Conservation (phyloP, 2,888 invertebrate genomes). For the Meteorus colon region DNA sequence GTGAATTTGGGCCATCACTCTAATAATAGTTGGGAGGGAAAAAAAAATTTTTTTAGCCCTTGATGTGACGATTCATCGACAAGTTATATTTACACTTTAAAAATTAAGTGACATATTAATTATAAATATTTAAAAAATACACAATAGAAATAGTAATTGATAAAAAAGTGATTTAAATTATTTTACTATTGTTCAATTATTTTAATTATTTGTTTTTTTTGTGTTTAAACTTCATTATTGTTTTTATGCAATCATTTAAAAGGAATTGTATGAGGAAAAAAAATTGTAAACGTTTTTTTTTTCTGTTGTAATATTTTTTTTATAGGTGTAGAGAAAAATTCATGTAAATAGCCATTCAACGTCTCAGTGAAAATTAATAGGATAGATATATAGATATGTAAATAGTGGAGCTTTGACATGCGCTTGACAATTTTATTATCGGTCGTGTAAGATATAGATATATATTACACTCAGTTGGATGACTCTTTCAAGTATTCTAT, state of each 20-base stretch:
- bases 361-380: conserved; percentile 4
- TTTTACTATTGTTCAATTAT: neutral
- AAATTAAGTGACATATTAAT: neutral
- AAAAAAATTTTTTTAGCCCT: conserved; percentile 69
- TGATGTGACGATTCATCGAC: conserved; percentile 64
- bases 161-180: neutral
- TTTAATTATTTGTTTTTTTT: neutral
- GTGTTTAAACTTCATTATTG: neutral
- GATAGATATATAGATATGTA: conserved; percentile 10
- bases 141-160: conserved; percentile 12
- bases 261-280: neutral
- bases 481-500: conserved; percentile 8
- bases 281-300: neutral
- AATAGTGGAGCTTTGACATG: neutral
- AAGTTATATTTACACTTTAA: neutral
- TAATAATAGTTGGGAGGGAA: conserved; percentile 71
- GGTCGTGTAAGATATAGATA: neutral
- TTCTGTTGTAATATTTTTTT: neutral
- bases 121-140: neutral
- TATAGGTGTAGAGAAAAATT: neutral
- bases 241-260: neutral
- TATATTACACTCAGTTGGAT: neutral
- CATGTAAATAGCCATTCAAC: neutral
- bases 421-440: conserved; percentile 12
- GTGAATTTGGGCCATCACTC: conserved; percentile 71